A percentile compares a stretch with the other conserved stretches of the same genome.
Conservation (phyloP, 2,113 vertebrate genomes). For the Polypterus bichir region DNA sequence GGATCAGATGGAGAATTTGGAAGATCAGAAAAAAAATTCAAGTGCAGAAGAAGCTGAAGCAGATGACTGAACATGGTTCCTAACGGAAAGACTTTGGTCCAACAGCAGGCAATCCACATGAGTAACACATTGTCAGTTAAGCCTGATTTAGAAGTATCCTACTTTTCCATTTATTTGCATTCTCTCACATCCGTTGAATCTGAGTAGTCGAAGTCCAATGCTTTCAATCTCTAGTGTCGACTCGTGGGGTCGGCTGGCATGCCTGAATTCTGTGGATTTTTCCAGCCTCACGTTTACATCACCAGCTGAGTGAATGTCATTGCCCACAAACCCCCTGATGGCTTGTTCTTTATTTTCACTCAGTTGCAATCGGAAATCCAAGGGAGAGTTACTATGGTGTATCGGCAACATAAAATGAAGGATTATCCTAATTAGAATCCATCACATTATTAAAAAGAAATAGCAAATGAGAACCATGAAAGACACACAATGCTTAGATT, state of each 20-base stretch:
- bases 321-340: constrained; percentile 22
- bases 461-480: no score
- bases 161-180: no score
- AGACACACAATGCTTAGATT: no score
- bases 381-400: constrained; percentile 45
- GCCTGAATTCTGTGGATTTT: not conserved
- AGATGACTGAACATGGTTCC: constrained; percentile 31
- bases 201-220: constrained; percentile 19
- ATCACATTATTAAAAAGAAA: no score
- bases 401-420: constrained; percentile 35
- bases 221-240: no score
- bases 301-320: constrained; percentile 42
- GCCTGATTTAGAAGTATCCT: no score
- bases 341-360: constrained; percentile 32
- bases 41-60: constrained; percentile 36
- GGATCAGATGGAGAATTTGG: constrained; percentile 14
- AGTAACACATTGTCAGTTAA: no score
- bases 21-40: constrained; percentile 34
- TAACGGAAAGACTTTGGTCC: constrained; percentile 15
- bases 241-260: not conserved
- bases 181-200: constrained; percentile 21
- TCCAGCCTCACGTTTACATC: constrained; percentile 17
- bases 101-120: not conserved
- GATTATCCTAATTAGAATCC: no score
- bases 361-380: constrained; percentile 40